These are phyloP conservation scores for Athripsodes cinereus DNA, from an alignment of 2,888 invertebrate genomes.

Conservation along the genomic window DNA sequence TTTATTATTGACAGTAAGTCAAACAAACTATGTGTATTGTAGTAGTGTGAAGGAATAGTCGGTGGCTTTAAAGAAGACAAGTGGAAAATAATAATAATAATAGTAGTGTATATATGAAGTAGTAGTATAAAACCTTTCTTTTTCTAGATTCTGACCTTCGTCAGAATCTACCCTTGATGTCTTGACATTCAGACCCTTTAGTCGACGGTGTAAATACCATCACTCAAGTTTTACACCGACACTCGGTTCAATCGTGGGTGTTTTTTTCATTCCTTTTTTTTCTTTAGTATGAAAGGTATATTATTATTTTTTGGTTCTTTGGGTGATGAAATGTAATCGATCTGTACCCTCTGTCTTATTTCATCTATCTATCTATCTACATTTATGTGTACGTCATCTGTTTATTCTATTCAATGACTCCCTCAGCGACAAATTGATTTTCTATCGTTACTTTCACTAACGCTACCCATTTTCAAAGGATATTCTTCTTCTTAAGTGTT, in stretches of 20 bases:
- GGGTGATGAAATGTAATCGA: not conserved
- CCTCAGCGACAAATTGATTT: not conserved
- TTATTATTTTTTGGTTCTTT: not conserved
- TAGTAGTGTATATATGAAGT: too few species aligned
- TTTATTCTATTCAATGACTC: not conserved
- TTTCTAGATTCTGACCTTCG: not conserved
- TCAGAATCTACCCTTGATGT: conserved; percentile 2
- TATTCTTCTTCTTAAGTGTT: too few species aligned
- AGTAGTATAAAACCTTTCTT: too few species aligned
- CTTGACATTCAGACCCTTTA: conserved; percentile 1
- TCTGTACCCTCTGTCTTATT: not conserved
- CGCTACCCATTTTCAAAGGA: not conserved
- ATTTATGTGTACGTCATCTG: not conserved
- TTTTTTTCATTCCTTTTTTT: too few species aligned
- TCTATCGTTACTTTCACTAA: not conserved
- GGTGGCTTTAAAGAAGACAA: too few species aligned
- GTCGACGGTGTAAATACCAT: not conserved
- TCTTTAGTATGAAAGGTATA: not conserved
- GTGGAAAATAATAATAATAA: too few species aligned
- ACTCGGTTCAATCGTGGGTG: not conserved
- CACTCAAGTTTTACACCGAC: not conserved
- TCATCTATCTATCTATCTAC: too few species aligned
- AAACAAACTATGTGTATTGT: too few species aligned
- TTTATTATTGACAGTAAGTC: too few species aligned
- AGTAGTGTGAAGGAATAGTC: too few species aligned